These are phyloP conservation scores for Petrocephalus microphthalmus DNA, from an alignment of 2,113 vertebrate species.

Conservation along the genomic window DNA sequence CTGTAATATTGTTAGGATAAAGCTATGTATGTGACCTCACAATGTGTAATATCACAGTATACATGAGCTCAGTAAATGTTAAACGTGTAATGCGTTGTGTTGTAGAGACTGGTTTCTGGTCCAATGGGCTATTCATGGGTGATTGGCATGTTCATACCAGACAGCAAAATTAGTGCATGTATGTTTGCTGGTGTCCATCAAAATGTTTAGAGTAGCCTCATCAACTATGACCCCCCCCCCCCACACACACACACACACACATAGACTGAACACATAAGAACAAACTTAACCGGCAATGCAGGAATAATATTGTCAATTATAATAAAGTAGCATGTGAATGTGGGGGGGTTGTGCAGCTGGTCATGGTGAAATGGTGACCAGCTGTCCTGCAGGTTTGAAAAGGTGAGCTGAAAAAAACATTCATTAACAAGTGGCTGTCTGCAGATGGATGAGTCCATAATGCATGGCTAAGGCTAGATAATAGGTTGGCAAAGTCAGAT, in stretches of 20 bases:
- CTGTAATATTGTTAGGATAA: background rate
- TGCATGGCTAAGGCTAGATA: background rate
- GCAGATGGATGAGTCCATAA: background rate
- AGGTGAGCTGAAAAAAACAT: background rate
- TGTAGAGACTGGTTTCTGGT: background rate
- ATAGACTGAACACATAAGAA: too few relatives aligned
- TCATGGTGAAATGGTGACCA: background rate
- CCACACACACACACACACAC: too few relatives aligned
- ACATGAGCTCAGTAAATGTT: background rate
- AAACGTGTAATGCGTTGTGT: background rate
- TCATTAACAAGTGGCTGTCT: background rate
- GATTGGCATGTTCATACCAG: background rate
- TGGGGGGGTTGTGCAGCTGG: background rate
- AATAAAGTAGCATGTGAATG: background rate
- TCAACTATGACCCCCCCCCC: too few relatives aligned
- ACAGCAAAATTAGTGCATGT: background rate
- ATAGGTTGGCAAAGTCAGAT: background rate
- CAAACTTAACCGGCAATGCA: background rate
- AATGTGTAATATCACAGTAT: background rate
- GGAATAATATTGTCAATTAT: background rate
- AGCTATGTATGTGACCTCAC: background rate
- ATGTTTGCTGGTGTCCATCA: background rate
- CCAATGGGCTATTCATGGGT: background rate
- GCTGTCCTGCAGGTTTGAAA: background rate
- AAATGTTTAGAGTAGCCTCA: too few relatives aligned